Evolutionary conservation across 2,888 invertebrate species (phyloP).

Genomic region (Trichopoda pennipes): DNA sequence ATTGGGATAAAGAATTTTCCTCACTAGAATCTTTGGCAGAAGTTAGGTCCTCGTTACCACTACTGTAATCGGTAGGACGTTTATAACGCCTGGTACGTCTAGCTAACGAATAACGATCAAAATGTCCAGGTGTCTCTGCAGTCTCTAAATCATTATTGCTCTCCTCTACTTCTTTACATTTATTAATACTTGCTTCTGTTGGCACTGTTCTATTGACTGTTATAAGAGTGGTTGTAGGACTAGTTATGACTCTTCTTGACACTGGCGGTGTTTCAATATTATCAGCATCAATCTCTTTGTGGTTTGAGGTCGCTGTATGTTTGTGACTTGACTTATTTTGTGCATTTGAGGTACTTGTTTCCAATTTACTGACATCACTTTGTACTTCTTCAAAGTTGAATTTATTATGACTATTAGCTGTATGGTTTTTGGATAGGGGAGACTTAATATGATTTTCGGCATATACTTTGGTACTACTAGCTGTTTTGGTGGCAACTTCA

Average conservation of each 20-base stretch:
- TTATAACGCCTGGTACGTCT: constrained; percentile 91
- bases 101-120: constrained; percentile 91
- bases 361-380: constrained; percentile 41
- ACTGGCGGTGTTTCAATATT: constrained; percentile 95
- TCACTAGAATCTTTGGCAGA: constrained; percentile 77
- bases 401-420: constrained; percentile 39
- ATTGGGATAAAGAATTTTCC: constrained; percentile 70
- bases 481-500: constrained; percentile 57
- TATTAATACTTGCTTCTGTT: constrained; percentile 59
- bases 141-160: constrained; percentile 65
- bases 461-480: constrained; percentile 71
- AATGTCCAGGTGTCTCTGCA: constrained; percentile 85
- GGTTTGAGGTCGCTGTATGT: constrained; percentile 82
- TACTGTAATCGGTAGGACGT: constrained; percentile 83
- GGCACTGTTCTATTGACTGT: constrained; percentile 72
- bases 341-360: constrained; percentile 56
- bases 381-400: constrained; percentile 44
- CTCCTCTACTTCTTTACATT: neutral
- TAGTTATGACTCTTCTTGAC: constrained; percentile 83
- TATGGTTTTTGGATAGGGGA: constrained; percentile 41
- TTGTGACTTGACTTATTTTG: constrained; percentile 73
- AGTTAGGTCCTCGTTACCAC: constrained; percentile 83
- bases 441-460: constrained; percentile 60
- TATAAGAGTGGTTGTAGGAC: constrained; percentile 75
- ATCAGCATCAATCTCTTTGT: constrained; percentile 92